Evolutionary conservation across 2,888 invertebrate species (phyloP), one percentile per base, ranked within the genome.

Genomic region (Amiota minor): DNA sequence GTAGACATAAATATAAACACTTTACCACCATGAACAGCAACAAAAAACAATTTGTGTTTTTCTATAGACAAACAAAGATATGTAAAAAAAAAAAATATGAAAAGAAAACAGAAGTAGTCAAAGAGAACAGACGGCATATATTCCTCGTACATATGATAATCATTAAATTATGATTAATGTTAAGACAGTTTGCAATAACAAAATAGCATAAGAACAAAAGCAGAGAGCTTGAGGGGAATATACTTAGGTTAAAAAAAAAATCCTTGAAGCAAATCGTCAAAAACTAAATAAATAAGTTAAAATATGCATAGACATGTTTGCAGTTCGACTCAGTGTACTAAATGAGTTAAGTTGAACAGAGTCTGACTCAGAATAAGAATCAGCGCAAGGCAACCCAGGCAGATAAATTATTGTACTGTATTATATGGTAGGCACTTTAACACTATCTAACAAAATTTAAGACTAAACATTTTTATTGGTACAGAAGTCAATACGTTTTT

Each of bases 121-220:
- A 61, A 62, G 23, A 72, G 16, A 47, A 65, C 46, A 74, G 50
- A 69, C 71, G 72, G 55, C 73, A 77, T 35, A 35, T 35, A 35
- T 35, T 6, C 35, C 35, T 35, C 35, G 35, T 35, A 68, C 23
- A 53, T 82, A 81, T 75, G 84, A 80, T 85, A 85, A 83, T 85
- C 82, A 84, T 85, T 84, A 81, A 83, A 83, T 85, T 85, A 85
- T 85, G 85, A 83, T 85, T 83, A 83, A 83, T 83, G 84, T 83
- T 82, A 79, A 79, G 84, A 80, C 82, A 82, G 77, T 79, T 77
- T 74, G 77, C 78, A 76, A 76, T 65, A 62, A 62, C 11, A 62
- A 14, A 14, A 18, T 45, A 45, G 1, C n/a, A 23, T 12, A 61
- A 62, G 4, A 23, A 62, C 6, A 35, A 35, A 35, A 35, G 35